phyloP scores from a whole-genome alignment of 2,797 vertebrate genomes.

The Silurus aristotelis region DNA sequence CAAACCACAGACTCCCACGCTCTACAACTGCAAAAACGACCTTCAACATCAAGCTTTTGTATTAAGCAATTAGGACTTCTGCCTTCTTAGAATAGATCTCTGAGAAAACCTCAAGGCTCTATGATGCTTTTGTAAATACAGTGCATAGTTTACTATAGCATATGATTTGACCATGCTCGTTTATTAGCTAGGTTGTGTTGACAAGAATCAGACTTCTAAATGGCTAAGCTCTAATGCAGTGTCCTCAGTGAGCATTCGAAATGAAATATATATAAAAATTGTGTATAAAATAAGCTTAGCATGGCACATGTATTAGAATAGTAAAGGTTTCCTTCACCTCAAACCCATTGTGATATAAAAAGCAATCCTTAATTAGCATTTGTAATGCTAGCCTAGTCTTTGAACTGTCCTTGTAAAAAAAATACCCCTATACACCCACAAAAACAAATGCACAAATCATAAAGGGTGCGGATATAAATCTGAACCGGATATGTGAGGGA shows the following conservation, averaged over 20 bases:
- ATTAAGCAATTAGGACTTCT: conserved; percentile 4
- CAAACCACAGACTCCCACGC: conserved; percentile 41
- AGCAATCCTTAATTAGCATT: not conserved
- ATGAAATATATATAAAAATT: no score
- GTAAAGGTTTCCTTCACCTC: not conserved
- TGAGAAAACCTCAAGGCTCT: not conserved
- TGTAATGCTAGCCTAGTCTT: not conserved
- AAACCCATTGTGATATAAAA: not conserved
- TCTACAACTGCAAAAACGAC: not conserved
- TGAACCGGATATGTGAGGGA: conserved; percentile 31
- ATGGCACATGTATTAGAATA: not conserved
- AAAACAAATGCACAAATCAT: conserved; percentile 25
- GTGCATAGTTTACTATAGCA: not conserved
- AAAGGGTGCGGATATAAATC: conserved; percentile 5
- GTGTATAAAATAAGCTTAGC: not conserved
- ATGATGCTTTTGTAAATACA: not conserved
- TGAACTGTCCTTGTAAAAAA: conserved; percentile 19
- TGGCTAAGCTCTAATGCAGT: not conserved
- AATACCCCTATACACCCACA: conserved; percentile 31
- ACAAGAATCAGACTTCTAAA: not conserved
- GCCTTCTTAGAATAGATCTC: not conserved
- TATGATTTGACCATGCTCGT: not conserved
- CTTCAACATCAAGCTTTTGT: conserved; percentile 9
- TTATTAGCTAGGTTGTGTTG: not conserved
- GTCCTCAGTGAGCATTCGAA: not conserved